phyloP scores from a whole-genome alignment of 2,888 invertebrate genomes.

The Cantharis nigra region DNA sequence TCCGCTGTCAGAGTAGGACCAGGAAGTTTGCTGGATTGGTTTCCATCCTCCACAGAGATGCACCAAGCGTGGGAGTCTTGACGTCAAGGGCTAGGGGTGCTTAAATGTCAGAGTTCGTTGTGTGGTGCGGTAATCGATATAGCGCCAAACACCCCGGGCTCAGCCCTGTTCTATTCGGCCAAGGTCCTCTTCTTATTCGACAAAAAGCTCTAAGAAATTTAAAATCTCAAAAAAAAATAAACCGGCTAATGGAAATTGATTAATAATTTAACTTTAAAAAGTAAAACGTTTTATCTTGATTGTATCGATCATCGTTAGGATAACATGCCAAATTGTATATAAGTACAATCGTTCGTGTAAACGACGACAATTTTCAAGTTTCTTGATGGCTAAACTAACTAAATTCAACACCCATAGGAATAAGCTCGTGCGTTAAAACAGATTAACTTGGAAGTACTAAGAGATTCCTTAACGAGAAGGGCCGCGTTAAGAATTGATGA shows the following conservation, averaged over 20 bases:
- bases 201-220: background rate
- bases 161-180: conserved; percentile 32
- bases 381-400: background rate
- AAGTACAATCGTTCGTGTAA: background rate
- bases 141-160: conserved; percentile 44
- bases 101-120: conserved; percentile 44
- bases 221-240: background rate
- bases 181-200: conserved; percentile 28
- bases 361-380: background rate
- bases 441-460: background rate
- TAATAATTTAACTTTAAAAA: background rate
- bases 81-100: conserved; percentile 36
- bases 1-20: conserved; percentile 1
- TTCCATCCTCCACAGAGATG: conserved; percentile 28
- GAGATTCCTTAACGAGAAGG: background rate
- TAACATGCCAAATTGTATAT: background rate
- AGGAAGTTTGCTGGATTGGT: conserved; percentile 19
- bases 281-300: background rate
- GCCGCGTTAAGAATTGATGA: background rate
- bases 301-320: background rate
- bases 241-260: background rate
- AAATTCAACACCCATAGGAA: background rate
- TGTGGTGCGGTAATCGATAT: conserved; percentile 42
- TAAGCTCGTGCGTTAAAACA: background rate
- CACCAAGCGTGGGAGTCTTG: conserved; percentile 34